Evolutionary conservation across 2,113 vertebrate genomes (phyloP).

Genomic region (Microtus oregoni): DNA sequence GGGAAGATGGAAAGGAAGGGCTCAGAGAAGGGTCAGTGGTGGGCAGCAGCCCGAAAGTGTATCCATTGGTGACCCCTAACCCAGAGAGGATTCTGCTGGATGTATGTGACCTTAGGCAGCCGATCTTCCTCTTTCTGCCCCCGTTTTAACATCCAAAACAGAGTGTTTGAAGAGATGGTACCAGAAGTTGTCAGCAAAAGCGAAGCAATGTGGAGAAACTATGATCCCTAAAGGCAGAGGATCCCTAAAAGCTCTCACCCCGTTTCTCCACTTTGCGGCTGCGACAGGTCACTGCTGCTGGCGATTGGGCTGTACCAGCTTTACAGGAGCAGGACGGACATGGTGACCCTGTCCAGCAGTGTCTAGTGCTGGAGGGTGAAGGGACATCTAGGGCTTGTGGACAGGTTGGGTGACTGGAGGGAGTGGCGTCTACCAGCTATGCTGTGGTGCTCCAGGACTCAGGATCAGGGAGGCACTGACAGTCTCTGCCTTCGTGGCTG

Average conservation of each 20-base stretch:
- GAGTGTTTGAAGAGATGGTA: background rate
- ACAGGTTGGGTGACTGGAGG: background rate
- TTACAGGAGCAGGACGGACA: background rate
- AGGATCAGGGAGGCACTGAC: background rate
- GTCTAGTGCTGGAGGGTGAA: background rate
- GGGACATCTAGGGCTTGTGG: background rate
- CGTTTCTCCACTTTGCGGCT: background rate
- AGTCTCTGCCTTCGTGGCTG: background rate
- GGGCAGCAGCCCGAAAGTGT: background rate
- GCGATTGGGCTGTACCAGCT: background rate
- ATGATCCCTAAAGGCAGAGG: background rate
- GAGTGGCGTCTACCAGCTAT: background rate
- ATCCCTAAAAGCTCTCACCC: background rate
- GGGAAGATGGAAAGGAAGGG: background rate
- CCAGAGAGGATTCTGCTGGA: background rate
- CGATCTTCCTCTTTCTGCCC: background rate
- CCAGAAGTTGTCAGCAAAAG: background rate
- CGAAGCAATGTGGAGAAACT: background rate
- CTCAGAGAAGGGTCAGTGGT: background rate
- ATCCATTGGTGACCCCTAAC: background rate
- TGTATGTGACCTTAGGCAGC: background rate
- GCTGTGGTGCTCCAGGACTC: rapidly evolving
- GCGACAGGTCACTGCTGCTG: background rate
- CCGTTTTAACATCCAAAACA: background rate
- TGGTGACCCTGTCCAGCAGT: background rate